phyloP scores from a whole-genome alignment of 1,140 invertebrate genomes.

The Bombus polaris region DNA sequence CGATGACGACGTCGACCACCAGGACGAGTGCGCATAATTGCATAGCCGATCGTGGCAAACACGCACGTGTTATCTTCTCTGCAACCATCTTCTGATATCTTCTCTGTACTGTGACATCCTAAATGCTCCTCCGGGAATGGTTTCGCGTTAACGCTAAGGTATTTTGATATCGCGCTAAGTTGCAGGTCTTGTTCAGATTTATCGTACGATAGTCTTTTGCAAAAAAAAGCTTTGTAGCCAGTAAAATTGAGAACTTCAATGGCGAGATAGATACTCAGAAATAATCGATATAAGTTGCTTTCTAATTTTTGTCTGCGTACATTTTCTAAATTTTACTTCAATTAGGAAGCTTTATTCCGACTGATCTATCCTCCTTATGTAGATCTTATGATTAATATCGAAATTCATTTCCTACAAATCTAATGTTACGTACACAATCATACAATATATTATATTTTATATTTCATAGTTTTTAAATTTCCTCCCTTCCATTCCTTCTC shows the following conservation, averaged over 20 bases:
- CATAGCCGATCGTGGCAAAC: conserved; percentile 50
- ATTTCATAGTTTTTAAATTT: too few species aligned
- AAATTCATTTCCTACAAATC: too few species aligned
- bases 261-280: too few species aligned
- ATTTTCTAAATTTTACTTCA: neutral
- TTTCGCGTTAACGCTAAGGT: neutral
- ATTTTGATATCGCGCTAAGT: neutral
- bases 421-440: too few species aligned
- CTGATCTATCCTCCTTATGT: too few species aligned
- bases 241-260: too few species aligned
- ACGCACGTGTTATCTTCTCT: neutral
- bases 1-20: neutral
- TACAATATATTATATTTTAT: too few species aligned
- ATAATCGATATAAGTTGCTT: neutral
- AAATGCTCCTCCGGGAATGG: neutral
- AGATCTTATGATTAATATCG: too few species aligned
- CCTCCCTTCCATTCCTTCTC: too few species aligned
- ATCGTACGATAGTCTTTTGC: too few species aligned
- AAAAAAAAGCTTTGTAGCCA: too few species aligned
- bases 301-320: neutral
- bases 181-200: neutral
- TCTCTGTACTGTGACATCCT: neutral
- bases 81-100: neutral
- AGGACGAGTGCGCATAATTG: conserved; percentile 57
- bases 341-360: too few species aligned